phyloP scores from a whole-genome alignment of 53 echinoderm and acorn worm species.

The Arbacia lixula region DNA sequence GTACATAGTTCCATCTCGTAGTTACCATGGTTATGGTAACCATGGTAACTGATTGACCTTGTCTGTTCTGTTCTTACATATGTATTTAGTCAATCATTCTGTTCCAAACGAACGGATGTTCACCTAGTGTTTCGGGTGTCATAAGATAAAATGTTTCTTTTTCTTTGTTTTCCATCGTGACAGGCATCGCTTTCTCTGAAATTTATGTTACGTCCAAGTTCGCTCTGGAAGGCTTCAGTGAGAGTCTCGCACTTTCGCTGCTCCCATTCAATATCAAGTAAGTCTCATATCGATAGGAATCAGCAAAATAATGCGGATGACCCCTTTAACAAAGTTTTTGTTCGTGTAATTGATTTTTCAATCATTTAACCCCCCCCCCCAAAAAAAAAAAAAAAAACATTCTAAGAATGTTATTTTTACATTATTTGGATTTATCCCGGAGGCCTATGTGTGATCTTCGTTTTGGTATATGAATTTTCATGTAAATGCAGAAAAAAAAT shows the following conservation, averaged over 20 bases:
- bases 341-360: no score
- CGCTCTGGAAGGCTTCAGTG: slow-evolving; percentile 14
- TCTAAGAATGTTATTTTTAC: no score
- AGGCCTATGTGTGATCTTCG: no score
- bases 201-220: slow-evolving; percentile 8
- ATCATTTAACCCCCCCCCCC: no score
- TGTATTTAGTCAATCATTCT: not conserved
- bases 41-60: not conserved
- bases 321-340: no score
- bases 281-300: not conserved
- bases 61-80: not conserved
- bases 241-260: slow-evolving; percentile 4
- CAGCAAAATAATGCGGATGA: no score
- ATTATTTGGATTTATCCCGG: no score
- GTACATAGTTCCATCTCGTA: no score
- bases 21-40: not conserved
- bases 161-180: not conserved
- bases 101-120: not conserved
- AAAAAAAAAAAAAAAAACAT: no score
- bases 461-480: no score
- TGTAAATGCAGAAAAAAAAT: no score
- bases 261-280: slow-evolving; percentile 26
- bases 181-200: slow-evolving; percentile 7
- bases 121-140: not conserved
- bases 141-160: not conserved